Conservation (phyloP, 2,113 vertebrate genomes). For the Empidonax alnorum region DNA sequence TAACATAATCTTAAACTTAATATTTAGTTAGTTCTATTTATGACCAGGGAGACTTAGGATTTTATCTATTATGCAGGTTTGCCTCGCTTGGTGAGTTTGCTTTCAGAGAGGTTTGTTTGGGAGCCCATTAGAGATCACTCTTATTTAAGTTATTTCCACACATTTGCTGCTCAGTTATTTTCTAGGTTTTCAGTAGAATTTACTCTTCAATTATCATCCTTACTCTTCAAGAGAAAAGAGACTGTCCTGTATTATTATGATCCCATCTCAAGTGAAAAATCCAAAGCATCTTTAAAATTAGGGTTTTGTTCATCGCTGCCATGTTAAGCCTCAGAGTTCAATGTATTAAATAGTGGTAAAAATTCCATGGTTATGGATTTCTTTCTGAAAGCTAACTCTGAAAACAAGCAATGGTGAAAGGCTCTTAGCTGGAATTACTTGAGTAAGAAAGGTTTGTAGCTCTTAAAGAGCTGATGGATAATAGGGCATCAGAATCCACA, state of each 20-base stretch:
- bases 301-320: neutral
- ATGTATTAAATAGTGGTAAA: neutral
- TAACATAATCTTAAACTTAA: neutral
- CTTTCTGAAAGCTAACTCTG: neutral
- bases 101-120: neutral
- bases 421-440: neutral
- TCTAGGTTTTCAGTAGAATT: neutral
- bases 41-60: neutral
- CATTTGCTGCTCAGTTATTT: neutral
- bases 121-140: accelerated
- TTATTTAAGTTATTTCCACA: neutral
- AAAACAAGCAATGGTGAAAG: neutral
- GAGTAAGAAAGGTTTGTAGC: neutral
- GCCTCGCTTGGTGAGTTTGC: neutral
- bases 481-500: neutral
- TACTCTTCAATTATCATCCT: neutral
- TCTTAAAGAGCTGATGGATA: neutral
- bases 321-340: neutral
- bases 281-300: neutral
- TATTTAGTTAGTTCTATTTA: neutral
- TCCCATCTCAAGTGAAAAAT: neutral
- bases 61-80: neutral
- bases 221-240: neutral
- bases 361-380: neutral
- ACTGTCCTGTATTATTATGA: neutral